Evolutionary conservation across 1,140 invertebrate species (phyloP).

Genomic region (Phenacoccus solenopsis): DNA sequence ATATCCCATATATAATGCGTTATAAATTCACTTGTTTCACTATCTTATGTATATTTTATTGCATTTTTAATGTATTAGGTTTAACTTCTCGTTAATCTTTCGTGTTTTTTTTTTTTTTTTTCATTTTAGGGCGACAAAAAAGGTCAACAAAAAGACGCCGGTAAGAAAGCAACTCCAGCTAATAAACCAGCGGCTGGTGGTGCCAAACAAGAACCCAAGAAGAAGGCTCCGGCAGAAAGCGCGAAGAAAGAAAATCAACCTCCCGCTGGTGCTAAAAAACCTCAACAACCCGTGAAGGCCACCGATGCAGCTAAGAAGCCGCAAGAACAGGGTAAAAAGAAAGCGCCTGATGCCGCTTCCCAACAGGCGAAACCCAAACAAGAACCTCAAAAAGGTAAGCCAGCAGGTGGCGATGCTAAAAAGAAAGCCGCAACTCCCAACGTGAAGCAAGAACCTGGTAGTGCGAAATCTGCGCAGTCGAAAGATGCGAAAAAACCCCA

Average conservation of each 20-base stretch:
- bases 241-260: too few relatives aligned
- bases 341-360: constrained; percentile 3
- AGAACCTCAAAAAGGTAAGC: constrained; percentile 6
- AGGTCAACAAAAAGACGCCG: not conserved
- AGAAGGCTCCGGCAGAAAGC: not conserved
- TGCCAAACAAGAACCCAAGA: constrained; percentile 21
- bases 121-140: constrained; percentile 9
- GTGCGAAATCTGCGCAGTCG: not conserved
- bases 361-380: constrained; percentile 17
- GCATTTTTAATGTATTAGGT: not conserved
- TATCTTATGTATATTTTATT: not conserved
- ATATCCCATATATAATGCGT: too few relatives aligned
- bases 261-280: not conserved
- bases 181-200: not conserved
- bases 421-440: constrained; percentile 13
- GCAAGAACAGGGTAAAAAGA: too few relatives aligned
- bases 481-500: constrained; percentile 7
- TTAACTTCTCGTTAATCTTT: not conserved
- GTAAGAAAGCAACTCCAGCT: not conserved
- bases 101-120: not conserved
- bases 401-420: constrained; percentile 11
- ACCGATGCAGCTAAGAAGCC: constrained; percentile 19
- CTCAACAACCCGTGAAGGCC: constrained; percentile 16
- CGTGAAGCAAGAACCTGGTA: constrained; percentile 18
- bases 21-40: not conserved